Evolutionary conservation across 2,888 invertebrate genomes (phyloP), one percentile per base, ranked within the genome.

Genomic region (Galerucella calmariensis): DNA sequence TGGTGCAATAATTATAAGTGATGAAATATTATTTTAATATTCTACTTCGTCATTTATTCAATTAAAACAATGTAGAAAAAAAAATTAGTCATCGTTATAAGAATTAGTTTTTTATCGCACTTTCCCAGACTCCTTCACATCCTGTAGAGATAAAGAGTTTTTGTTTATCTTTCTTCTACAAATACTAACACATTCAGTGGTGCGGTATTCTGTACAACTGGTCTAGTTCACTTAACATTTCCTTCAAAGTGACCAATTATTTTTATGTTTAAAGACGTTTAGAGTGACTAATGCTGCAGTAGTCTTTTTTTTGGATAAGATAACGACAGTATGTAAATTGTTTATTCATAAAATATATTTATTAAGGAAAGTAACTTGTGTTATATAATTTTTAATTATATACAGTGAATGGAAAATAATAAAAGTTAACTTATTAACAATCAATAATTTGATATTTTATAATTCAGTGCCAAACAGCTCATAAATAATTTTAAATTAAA

Each of bases 81-180:
- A 35, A 62, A 9, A 46, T 72, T 72, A 72, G 46, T 74, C 76
- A 76, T 68, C 59, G 59, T 68, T 68, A 59, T 20, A 68, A 67
- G 67, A 67, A 67, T 67, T 46, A 10, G 5, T 10, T 44, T 35
- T 48, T 66, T 69, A 69, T 69, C 69, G 27, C 48, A 27, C 14
- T 58, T 69, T 48, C 58, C 51, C 69, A 73, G 76, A 77, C 78
- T 80, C 81, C 79, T 76, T 80, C 78, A 77, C 81, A 83, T 83
- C 82, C 82, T 83, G 79, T 79, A 73, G 61, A 79, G 81, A 83
- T 81, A 81, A 81, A 73, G 61, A 61, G 56, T 67, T 67, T 58
- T 56, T 69, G 61, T 73, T 67, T 73, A 73, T 73, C 73, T 73
- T 73, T 63, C 44, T 72, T 72, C 48, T 65, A 68, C 67, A 73